Evolutionary conservation across 2,797 vertebrate genomes (phyloP).

Genomic region (Helarctos malayanus): DNA sequence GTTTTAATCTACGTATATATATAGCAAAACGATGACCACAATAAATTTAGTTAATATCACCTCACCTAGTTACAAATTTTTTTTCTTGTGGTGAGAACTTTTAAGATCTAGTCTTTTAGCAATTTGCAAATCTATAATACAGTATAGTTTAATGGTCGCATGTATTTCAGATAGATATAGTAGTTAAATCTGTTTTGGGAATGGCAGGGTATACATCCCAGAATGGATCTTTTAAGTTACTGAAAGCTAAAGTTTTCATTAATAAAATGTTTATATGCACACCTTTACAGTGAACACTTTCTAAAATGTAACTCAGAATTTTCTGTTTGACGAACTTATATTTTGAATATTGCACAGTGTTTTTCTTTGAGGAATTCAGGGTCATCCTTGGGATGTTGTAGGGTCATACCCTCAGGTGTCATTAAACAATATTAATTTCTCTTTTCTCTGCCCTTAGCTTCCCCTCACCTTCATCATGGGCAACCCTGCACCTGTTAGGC

Average conservation of each 20-base stretch:
- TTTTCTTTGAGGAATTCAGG: not conserved
- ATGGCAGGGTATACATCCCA: not conserved
- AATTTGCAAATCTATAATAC: not conserved
- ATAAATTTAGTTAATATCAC: not conserved
- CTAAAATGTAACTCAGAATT: not conserved
- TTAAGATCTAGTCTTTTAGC: not conserved
- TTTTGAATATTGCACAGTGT: not conserved
- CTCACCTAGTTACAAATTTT: not conserved
- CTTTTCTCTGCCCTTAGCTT: not conserved
- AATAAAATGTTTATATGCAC: not conserved
- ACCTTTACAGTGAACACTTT: not conserved
- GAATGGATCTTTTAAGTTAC: not conserved
- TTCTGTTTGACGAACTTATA: not conserved
- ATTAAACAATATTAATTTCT: not conserved
- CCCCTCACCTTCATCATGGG: not conserved
- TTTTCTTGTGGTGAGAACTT: not conserved
- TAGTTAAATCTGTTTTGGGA: not conserved
- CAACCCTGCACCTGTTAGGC: no score
- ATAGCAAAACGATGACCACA: not conserved
- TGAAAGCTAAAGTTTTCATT: not conserved
- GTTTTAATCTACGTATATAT: not conserved
- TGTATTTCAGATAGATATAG: not conserved
- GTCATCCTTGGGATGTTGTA: not conserved
- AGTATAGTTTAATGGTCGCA: not conserved
- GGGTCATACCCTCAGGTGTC: not conserved